These are phyloP conservation scores for Egretta garzetta DNA, from an alignment of 2,113 vertebrate genomes.

Conservation along the genomic window DNA sequence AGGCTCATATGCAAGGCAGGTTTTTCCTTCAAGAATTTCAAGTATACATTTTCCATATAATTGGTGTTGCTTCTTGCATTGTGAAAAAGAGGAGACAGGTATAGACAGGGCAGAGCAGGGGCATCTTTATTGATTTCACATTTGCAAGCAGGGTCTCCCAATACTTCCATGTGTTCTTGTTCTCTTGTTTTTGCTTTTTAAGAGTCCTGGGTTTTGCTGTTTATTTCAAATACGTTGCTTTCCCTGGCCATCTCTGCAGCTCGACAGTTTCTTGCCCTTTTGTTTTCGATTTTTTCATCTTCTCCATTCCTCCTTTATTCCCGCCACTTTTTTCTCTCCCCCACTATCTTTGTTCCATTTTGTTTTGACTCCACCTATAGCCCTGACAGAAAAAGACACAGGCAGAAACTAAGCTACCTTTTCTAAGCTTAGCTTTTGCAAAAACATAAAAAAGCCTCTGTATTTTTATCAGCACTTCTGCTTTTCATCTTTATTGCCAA, in stretches of 20 bases:
- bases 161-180: neutral
- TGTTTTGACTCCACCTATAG: neutral
- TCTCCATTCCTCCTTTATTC: neutral
- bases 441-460: neutral
- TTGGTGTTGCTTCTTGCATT: neutral
- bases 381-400: neutral
- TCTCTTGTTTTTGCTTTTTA: neutral
- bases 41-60: neutral
- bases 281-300: neutral
- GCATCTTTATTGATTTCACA: neutral
- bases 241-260: neutral
- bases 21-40: neutral
- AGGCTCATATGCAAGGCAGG: neutral
- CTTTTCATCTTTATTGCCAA: slow-evolving; percentile 42
- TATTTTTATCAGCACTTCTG: slow-evolving; percentile 30
- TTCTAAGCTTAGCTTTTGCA: neutral
- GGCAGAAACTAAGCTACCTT: neutral
- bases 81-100: neutral
- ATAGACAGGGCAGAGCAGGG: neutral
- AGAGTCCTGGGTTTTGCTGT: neutral
- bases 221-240: neutral
- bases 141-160: neutral
- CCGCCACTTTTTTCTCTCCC: neutral
- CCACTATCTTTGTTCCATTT: neutral
- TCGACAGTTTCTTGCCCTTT: neutral